Evolutionary conservation across 2,113 vertebrate genomes (phyloP).

Genomic region (Morone saxatilis): DNA sequence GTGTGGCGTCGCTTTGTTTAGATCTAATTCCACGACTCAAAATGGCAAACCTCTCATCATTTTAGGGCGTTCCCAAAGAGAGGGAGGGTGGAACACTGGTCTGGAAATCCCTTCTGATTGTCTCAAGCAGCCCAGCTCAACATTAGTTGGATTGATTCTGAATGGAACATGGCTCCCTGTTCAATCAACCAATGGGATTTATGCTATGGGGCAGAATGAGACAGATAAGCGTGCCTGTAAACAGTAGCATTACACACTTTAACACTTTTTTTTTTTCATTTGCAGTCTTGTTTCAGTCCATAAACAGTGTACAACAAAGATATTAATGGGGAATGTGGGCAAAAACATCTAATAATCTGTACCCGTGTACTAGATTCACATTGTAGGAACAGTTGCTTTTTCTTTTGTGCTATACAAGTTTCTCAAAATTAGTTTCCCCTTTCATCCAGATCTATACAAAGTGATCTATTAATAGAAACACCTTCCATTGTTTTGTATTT

Average conservation of each 20-base stretch:
- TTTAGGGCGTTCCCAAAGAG: not conserved
- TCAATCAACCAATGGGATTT: slow-evolving; percentile 61
- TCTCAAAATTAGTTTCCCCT: not conserved
- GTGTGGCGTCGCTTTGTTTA: not conserved
- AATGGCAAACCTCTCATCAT: not conserved
- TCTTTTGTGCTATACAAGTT: slow-evolving; percentile 49
- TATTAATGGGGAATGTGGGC: slow-evolving; percentile 11
- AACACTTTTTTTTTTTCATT: slow-evolving; percentile 24
- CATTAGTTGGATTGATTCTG: slow-evolving; percentile 64
- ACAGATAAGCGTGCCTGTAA: slow-evolving; percentile 74
- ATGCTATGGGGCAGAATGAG: slow-evolving; percentile 64
- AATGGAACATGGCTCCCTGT: slow-evolving; percentile 66
- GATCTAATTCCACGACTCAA: slow-evolving; percentile 13
- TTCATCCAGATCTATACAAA: slow-evolving; percentile 49
- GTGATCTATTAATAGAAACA: slow-evolving; percentile 11
- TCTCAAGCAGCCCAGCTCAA: slow-evolving; percentile 76
- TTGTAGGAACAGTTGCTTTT: slow-evolving; percentile 33
- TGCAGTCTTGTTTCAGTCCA: slow-evolving; percentile 31
- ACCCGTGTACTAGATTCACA: slow-evolving; percentile 31
- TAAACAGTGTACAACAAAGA: slow-evolving; percentile 55
- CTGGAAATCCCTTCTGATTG: slow-evolving; percentile 77
- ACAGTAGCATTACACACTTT: slow-evolving; percentile 66
- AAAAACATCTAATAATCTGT: slow-evolving; percentile 21
- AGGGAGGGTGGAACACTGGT: slow-evolving; percentile 43
- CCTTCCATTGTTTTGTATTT: not conserved